phyloP scores from a whole-genome alignment of 1,140 invertebrate species.

The Cryptotermes secundus region DNA sequence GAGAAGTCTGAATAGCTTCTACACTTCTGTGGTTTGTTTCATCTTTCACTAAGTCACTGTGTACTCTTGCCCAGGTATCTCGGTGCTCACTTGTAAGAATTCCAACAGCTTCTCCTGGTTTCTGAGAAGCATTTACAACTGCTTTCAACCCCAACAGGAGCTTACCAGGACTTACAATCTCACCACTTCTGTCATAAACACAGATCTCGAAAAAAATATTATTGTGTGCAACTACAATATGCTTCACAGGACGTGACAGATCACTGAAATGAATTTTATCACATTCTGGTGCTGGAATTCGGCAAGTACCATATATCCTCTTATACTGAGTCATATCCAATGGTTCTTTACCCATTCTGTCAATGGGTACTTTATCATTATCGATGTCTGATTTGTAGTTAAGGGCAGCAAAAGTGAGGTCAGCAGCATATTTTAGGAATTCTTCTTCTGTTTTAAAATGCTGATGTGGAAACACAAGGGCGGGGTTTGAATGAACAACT shows the following conservation, averaged over 20 bases:
- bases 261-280: constrained; percentile 61
- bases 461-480: constrained; percentile 69
- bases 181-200: constrained; percentile 61
- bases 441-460: constrained; percentile 61
- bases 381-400: constrained; percentile 73
- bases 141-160: constrained; percentile 57
- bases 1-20: constrained; percentile 67
- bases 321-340: constrained; percentile 89
- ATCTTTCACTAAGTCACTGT: constrained; percentile 64
- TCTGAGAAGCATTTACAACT: constrained; percentile 52
- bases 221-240: constrained; percentile 78
- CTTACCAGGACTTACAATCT: constrained; percentile 60
- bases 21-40: constrained; percentile 54
- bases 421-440: constrained; percentile 65
- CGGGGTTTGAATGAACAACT: constrained; percentile 75
- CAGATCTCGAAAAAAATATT: constrained; percentile 79
- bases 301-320: constrained; percentile 82
- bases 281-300: constrained; percentile 65
- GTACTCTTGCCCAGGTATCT: constrained; percentile 77
- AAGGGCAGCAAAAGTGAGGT: constrained; percentile 65
- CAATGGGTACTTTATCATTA: constrained; percentile 67
- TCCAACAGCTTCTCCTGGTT: constrained; percentile 61
- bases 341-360: constrained; percentile 75
- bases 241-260: constrained; percentile 58
- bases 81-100: constrained; percentile 79